phyloP scores from a whole-genome alignment of 2,113 vertebrate genomes.

The Bos indicus region DNA sequence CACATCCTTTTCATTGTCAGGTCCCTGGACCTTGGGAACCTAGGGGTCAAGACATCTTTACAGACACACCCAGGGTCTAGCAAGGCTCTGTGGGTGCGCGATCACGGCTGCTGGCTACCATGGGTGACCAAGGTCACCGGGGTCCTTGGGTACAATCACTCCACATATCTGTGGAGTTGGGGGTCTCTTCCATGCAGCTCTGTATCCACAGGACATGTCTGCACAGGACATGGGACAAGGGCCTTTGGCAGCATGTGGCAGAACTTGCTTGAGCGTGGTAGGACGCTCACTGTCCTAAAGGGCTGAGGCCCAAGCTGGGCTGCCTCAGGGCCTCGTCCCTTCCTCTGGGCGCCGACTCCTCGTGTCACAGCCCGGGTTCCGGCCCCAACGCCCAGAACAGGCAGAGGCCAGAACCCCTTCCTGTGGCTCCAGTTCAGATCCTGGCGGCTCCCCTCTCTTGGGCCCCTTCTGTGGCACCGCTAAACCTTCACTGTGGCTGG shows the following conservation, averaged over 20 bases:
- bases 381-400: neutral
- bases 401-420: neutral
- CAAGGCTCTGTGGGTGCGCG: neutral
- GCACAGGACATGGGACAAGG: neutral
- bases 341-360: fast-evolving
- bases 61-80: too few species aligned
- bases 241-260: neutral
- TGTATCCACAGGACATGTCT: neutral
- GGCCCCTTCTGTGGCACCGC: neutral
- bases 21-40: too few species aligned
- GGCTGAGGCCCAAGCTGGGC: neutral
- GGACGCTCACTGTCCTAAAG: neutral
- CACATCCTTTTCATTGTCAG: neutral
- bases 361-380: neutral
- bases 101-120: neutral
- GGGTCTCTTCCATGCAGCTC: neutral
- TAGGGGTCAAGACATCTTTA: neutral
- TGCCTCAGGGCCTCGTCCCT: neutral
- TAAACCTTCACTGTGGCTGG: neutral
- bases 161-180: neutral
- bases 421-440: neutral
- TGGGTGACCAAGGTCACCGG: fast-evolving
- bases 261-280: fast-evolving
- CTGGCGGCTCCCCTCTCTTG: neutral
- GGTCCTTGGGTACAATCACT: neutral